Base-by-base conservation (phyloP, 2,797 vertebrate species). In the Coreius guichenoti region DNA sequence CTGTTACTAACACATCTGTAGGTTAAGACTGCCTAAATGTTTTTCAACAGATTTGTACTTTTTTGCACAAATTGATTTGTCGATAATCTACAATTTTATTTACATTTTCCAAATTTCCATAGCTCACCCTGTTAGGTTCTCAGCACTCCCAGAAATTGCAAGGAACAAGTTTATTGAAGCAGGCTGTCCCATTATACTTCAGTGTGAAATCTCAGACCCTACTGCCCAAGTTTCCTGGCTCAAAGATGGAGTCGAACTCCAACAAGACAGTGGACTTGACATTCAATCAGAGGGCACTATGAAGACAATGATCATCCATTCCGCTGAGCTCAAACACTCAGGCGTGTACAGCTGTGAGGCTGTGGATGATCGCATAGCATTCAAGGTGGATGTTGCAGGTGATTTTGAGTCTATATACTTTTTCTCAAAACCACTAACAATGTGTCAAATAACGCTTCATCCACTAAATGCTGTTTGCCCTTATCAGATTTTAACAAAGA, bases 361-460 rank as follows among this genome's bases (percentile, higher is more conserved):
- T 0, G 93, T 94, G 23, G 95, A 97, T 3, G 97, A 98, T 92
- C 95, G 91, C 0, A 95, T 97, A 92, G 95, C 95, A 93, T 98
- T 98, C 94, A 97, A 96, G 29, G 93, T 99, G 94, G 96, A 96
- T 94, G 94, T 95, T 94, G 93, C 95, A 96, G 95, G 96, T 96
- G 94, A 96, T 91, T 91, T 91, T 91, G 84, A 91, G 85, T 86
- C 84, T 80, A 87, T 23, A 58, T 86, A 86, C 72, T 87, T 89
- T 87, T 85, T 86, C 82, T 90, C 89, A 89, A 90, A 90, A 89
- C 63, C 86, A 90, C 89, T 92, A 91, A 92, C 90, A 88, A 75
- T 89, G 51, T 90, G 82, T 92, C 31, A 88, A 84, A 89, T 87
- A 89, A 91, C 90, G 89, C 87, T 91, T 87, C 86, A 88, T 90